Percentiles rank a stretch among this genome's conserved stretches.
These are phyloP conservation scores for Bambusicola thoracicus DNA, from an alignment of 2,113 vertebrate species.

Conservation along the genomic window DNA sequence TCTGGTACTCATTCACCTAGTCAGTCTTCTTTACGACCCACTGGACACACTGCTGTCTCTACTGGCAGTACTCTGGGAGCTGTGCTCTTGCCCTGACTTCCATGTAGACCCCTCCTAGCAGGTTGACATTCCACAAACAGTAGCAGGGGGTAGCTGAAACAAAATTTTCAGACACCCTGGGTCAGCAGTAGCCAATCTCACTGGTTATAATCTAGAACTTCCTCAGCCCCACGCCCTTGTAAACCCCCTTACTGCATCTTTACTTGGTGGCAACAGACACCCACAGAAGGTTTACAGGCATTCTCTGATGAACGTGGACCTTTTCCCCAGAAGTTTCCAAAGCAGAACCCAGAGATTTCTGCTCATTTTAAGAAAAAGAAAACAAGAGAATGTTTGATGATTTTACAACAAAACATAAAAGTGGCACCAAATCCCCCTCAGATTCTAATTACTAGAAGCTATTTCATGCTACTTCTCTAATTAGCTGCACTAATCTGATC, in stretches of 20 bases:
- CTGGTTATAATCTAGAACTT: background rate
- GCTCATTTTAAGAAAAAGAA: background rate
- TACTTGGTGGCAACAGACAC: background rate
- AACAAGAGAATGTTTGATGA: background rate
- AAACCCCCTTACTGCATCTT: background rate
- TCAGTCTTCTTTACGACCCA: fast-evolving
- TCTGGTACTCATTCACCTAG: background rate
- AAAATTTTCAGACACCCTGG: background rate
- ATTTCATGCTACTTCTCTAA: background rate
- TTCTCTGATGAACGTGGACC: fast-evolving
- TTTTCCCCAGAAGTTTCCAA: background rate
- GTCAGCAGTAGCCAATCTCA: background rate
- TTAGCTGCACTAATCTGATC: background rate
- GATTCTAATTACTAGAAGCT: background rate
- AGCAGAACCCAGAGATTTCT: background rate
- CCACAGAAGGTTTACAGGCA: background rate
- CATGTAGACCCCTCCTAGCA: background rate
- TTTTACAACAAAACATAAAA: background rate
- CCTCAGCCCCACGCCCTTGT: fast-evolving
- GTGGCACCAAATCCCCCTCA: background rate
- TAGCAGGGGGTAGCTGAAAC: background rate
- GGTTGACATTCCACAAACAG: background rate
- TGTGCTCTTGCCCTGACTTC: background rate
- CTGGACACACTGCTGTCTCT: background rate
- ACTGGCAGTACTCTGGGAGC: background rate